Percentiles rank a stretch among this genome's conserved stretches.
Evolutionary conservation across 2,888 invertebrate genomes (phyloP).

Genomic region (Mantis religiosa): DNA sequence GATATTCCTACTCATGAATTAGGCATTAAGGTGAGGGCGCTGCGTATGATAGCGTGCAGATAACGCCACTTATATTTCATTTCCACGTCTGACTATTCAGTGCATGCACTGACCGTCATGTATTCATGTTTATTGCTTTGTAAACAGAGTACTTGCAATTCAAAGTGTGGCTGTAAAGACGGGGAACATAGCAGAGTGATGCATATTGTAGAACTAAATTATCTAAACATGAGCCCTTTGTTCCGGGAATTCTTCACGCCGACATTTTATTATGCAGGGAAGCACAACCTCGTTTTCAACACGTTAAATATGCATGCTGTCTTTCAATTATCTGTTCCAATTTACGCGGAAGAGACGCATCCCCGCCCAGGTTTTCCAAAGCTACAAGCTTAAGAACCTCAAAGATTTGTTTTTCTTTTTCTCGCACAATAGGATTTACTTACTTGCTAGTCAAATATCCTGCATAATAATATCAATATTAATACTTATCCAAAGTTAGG

Average conservation of each 20-base stretch:
- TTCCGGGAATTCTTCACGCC: neutral
- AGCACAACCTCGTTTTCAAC: neutral
- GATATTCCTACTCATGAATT: no score
- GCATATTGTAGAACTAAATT: neutral
- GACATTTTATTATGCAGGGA: neutral
- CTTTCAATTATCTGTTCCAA: neutral
- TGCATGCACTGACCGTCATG: neutral
- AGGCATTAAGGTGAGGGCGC: no score
- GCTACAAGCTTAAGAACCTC: neutral
- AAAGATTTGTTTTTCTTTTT: neutral
- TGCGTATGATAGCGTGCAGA: no score
- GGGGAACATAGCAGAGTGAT: neutral
- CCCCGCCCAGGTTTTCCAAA: neutral
- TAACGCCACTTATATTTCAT: neutral
- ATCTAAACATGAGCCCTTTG: neutral
- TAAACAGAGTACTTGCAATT: neutral
- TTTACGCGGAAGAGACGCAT: neutral
- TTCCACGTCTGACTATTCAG: neutral
- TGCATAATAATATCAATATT: no score
- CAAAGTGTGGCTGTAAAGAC: neutral
- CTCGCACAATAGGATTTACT: no score
- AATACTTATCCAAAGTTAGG: no score
- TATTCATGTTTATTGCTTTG: neutral
- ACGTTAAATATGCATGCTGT: neutral
- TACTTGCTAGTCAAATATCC: no score